Conservation (phyloP, 2,797 vertebrate species). For the Bovichtus variegatus region DNA sequence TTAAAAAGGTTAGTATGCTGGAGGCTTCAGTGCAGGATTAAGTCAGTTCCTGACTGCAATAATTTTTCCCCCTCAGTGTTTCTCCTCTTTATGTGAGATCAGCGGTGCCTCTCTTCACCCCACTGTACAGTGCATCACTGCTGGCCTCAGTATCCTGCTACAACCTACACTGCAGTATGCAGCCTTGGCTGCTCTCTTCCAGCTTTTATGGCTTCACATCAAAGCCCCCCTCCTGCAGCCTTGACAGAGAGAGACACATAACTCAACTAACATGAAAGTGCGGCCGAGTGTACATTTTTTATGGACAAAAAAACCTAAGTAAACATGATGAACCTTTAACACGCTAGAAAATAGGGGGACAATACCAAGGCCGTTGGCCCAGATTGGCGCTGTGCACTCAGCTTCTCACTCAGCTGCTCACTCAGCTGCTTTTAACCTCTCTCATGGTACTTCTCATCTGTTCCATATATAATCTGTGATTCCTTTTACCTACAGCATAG, state of each 20-base stretch:
- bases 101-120: slow-evolving; percentile 15
- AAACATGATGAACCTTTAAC: slow-evolving; percentile 65
- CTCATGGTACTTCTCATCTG: slow-evolving; percentile 48
- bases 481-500: slow-evolving; percentile 65
- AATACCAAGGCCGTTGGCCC: slow-evolving; percentile 23
- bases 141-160: slow-evolving; percentile 63
- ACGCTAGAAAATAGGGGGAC: slow-evolving; percentile 28
- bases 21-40: slow-evolving; percentile 84
- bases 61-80: slow-evolving; percentile 70
- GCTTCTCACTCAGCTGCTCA: too few relatives aligned
- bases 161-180: slow-evolving; percentile 61
- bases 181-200: slow-evolving; percentile 52
- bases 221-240: slow-evolving; percentile 72
- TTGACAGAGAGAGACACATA: slow-evolving; percentile 75
- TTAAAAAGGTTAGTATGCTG: slow-evolving; percentile 66
- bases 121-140: not conserved
- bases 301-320: slow-evolving; percentile 54
- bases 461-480: slow-evolving; percentile 49
- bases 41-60: slow-evolving; percentile 68
- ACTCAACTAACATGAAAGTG: slow-evolving; percentile 79
- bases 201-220: slow-evolving; percentile 78
- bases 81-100: slow-evolving; percentile 26
- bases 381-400: slow-evolving; percentile 15
- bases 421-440: slow-evolving; percentile 19
- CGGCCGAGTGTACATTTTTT: slow-evolving; percentile 65